These are phyloP conservation scores for Myrmecobius fasciatus DNA, from an alignment of 2,113 vertebrate species.

Conservation along the genomic window DNA sequence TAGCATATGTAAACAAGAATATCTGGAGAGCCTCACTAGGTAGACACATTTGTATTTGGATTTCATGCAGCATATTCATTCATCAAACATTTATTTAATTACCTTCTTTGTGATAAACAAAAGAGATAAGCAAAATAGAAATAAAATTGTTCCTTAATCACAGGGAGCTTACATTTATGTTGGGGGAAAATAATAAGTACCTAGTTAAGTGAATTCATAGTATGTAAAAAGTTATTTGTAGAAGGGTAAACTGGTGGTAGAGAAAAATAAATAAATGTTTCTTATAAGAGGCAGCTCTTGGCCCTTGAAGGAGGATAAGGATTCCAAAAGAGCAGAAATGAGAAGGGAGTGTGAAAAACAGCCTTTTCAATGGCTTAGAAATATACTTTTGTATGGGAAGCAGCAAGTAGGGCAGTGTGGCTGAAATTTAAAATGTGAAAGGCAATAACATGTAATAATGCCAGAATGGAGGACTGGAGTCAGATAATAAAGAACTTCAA, in stretches of 20 bases:
- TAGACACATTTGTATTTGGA: neutral
- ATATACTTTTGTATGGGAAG: neutral
- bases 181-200: neutral
- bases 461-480: neutral
- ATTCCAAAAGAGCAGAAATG: neutral
- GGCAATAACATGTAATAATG: neutral
- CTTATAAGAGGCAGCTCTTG: neutral
- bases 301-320: neutral
- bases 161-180: neutral
- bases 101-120: neutral
- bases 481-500: neutral
- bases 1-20: neutral
- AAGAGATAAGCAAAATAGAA: neutral
- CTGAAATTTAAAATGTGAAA: neutral
- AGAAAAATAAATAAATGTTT: neutral
- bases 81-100: neutral
- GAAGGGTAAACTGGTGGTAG: neutral
- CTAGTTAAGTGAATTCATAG: neutral
- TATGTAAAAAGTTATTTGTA: neutral
- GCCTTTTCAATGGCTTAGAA: neutral
- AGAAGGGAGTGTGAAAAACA: neutral
- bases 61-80: neutral
- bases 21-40: neutral
- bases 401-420: neutral
- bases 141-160: neutral